These are phyloP conservation scores for Dendrocincla tyrannina DNA, from an alignment of 2,797 vertebrate species.

Conservation along the genomic window DNA sequence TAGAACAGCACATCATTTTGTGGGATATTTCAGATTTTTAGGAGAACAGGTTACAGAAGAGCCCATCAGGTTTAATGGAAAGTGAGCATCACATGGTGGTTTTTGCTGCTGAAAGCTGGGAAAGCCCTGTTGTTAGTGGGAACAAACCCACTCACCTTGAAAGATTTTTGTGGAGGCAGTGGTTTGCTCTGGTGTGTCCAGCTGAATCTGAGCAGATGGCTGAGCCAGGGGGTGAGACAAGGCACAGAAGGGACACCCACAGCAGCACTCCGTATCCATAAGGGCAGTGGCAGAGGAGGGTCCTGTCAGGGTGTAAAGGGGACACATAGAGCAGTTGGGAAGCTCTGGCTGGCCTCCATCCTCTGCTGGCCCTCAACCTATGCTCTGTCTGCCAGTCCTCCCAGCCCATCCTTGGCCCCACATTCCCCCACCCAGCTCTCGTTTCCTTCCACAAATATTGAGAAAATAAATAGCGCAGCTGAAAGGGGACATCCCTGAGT, in stretches of 20 bases:
- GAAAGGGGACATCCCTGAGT: neutral
- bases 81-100: fast-evolving
- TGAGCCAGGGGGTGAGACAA: neutral
- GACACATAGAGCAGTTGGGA: fast-evolving
- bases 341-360: neutral
- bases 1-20: neutral
- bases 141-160: neutral
- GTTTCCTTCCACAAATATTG: slow-evolving; percentile 63
- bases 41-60: neutral
- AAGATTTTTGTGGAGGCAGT: neutral
- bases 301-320: neutral
- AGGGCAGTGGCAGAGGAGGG: neutral
- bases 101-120: neutral
- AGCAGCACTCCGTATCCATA: neutral
- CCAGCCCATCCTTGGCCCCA: neutral
- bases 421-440: neutral
- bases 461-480: neutral
- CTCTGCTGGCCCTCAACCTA: fast-evolving
- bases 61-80: neutral
- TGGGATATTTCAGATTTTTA: neutral
- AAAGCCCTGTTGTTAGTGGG: neutral
- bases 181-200: neutral
- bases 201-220: neutral
- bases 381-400: neutral
- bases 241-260: neutral